Evolutionary conservation across 2,113 vertebrate genomes (phyloP).

Genomic region (Dolichallabes microphthalmus): DNA sequence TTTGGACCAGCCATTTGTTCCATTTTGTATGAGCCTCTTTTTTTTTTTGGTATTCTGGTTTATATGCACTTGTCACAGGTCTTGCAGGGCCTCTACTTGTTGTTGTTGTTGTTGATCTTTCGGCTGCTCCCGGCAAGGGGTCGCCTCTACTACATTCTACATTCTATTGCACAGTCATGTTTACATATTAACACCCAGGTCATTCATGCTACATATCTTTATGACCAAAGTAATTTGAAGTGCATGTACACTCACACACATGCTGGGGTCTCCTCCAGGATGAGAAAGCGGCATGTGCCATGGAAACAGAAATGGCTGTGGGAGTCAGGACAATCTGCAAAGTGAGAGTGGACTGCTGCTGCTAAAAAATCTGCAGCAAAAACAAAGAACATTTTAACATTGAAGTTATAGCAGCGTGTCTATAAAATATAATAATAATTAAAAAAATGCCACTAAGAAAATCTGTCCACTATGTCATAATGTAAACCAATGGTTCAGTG

Average conservation of each 20-base stretch:
- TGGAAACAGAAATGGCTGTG: constrained; percentile 87
- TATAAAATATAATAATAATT: not conserved
- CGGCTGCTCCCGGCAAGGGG: too few species aligned
- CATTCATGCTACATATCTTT: too few species aligned
- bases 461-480: not conserved
- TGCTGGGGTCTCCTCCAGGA: constrained; percentile 80
- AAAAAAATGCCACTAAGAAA: not conserved
- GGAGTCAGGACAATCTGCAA: constrained; percentile 83
- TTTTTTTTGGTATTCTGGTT: not conserved
- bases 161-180: not conserved
- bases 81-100: not conserved
- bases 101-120: too few species aligned
- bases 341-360: constrained; percentile 84
- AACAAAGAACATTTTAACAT: not conserved
- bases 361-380: constrained; percentile 76
- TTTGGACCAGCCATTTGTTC: too few species aligned
- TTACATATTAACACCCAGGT: not conserved
- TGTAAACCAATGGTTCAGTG: not conserved
- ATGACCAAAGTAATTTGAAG: not conserved
- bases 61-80: not conserved
- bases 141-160: too few species aligned
- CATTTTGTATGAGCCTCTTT: too few species aligned
- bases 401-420: not conserved
- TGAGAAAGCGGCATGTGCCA: constrained; percentile 86
- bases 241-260: constrained; percentile 79